Conservation (phyloP, 2,113 vertebrate genomes). For the Anhinga anhinga region DNA sequence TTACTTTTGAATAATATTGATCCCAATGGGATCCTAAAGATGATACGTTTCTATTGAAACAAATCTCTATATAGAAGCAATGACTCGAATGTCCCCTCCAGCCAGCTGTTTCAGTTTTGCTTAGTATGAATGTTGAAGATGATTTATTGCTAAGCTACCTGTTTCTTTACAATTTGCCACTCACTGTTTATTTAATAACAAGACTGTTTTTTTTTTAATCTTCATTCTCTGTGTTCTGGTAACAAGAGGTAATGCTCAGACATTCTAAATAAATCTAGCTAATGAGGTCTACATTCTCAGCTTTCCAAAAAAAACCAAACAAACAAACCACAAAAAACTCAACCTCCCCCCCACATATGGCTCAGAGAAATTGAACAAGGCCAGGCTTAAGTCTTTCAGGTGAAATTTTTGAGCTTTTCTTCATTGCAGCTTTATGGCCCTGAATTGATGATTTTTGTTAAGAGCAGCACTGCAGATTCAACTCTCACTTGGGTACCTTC, state of each 20-base stretch:
- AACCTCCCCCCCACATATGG: too few relatives aligned
- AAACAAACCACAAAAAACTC: neutral
- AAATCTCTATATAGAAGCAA: neutral
- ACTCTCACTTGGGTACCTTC: neutral
- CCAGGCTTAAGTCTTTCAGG: neutral
- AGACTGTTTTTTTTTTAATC: neutral
- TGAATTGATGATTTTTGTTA: neutral
- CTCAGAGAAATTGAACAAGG: neutral
- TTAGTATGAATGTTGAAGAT: neutral
- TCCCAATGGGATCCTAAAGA: neutral
- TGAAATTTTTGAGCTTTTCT: neutral
- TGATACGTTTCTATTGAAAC: neutral
- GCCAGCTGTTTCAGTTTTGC: neutral
- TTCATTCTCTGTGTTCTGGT: neutral
- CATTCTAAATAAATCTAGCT: neutral
- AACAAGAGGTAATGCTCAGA: neutral
- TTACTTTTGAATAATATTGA: neutral
- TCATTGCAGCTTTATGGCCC: neutral
- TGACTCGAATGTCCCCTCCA: neutral
- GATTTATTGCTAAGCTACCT: neutral
- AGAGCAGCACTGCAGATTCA: neutral
- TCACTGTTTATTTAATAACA: neutral
- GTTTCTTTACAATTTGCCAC: neutral
- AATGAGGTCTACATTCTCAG: neutral
- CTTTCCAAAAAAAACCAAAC: neutral